phyloP scores from a whole-genome alignment of 2,888 invertebrate genomes.

The Rapana venosa region DNA sequence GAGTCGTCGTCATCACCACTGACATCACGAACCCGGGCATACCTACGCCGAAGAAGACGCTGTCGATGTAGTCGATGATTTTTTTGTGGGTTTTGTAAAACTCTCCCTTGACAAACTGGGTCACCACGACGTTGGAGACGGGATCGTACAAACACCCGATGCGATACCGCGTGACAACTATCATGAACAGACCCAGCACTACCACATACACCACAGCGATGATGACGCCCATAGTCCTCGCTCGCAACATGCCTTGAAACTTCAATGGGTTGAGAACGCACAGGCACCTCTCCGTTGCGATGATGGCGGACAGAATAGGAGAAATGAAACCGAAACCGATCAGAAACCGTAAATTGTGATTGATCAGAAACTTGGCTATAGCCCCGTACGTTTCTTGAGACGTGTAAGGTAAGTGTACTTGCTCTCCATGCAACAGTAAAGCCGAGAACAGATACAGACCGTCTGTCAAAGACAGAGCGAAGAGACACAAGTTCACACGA shows the following conservation, averaged over 20 bases:
- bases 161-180: background rate
- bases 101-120: background rate
- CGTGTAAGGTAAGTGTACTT: background rate
- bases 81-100: constrained; percentile 4
- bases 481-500: background rate
- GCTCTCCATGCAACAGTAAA: background rate
- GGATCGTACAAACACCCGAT: background rate
- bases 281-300: constrained; percentile 18
- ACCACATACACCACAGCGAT: background rate
- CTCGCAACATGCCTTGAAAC: background rate
- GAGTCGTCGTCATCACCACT: background rate
- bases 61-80: background rate
- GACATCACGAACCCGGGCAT: background rate
- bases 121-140: background rate
- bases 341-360: background rate
- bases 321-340: background rate
- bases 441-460: background rate
- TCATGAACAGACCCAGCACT: background rate
- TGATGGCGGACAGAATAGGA: constrained; percentile 16
- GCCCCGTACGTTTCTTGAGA: background rate
- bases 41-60: background rate
- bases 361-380: background rate
- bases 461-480: background rate
- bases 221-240: constrained; percentile 17
- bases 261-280: constrained; percentile 2